A percentile compares a stretch with the other conserved stretches of the same genome.
phyloP scores from a whole-genome alignment of 2,888 invertebrate genomes.

The Lasioglossum vierecki region DNA sequence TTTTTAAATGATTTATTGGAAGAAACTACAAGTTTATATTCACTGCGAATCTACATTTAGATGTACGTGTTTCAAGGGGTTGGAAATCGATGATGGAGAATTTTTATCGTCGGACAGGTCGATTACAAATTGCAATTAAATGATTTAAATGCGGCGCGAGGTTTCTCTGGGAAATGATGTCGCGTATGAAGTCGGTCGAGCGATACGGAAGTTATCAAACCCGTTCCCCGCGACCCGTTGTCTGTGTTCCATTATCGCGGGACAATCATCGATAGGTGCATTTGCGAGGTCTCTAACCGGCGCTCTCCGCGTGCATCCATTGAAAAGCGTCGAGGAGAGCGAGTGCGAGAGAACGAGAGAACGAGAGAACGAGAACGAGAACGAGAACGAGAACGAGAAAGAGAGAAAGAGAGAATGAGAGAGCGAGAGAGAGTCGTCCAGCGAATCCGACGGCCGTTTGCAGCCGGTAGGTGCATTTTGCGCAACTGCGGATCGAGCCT shows the following conservation, averaged over 20 bases:
- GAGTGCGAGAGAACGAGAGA: background rate
- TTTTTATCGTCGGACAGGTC: background rate
- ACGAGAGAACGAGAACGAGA: background rate
- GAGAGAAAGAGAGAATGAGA: background rate
- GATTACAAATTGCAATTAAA: background rate
- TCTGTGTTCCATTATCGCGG: background rate
- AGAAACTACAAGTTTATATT: background rate
- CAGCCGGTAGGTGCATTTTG: constrained; percentile 39
- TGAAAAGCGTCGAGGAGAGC: background rate
- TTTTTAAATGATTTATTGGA: background rate
- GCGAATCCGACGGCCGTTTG: background rate
- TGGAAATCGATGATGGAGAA: background rate
- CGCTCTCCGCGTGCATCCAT: background rate
- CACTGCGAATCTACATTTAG: background rate
- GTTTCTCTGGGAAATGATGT: background rate
- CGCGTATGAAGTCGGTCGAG: background rate
- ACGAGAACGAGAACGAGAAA: background rate
- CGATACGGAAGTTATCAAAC: constrained; percentile 23
- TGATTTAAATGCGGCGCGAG: background rate
- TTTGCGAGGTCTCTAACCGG: constrained; percentile 22
- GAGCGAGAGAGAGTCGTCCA: background rate
- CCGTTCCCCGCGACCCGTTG: background rate
- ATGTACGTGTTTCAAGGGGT: background rate
- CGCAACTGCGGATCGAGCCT: constrained; percentile 53
- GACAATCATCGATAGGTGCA: background rate